Evolutionary conservation across 2,888 invertebrate genomes (phyloP).

Genomic region (Drosophila infuscata): DNA sequence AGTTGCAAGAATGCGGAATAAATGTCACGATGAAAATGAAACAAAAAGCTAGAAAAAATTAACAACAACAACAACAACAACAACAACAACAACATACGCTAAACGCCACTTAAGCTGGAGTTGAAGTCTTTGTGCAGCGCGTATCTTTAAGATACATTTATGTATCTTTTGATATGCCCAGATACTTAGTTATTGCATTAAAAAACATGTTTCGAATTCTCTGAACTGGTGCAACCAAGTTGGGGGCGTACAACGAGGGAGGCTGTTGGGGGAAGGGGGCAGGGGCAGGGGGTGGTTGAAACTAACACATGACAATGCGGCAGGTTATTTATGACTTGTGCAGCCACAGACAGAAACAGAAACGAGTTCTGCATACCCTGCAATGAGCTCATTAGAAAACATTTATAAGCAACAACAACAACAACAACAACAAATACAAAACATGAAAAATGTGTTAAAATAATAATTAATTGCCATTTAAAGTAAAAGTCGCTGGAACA

Average conservation of each 20-base stretch:
- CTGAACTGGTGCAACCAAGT: slow-evolving; percentile 42
- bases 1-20: slow-evolving; percentile 80
- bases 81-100: not conserved
- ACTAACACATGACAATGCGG: slow-evolving; percentile 25
- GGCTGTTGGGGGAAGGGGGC: no score
- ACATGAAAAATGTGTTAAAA: slow-evolving; percentile 38
- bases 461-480: slow-evolving; percentile 67
- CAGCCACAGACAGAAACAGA: slow-evolving; percentile 38
- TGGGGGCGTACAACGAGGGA: slow-evolving; percentile 32
- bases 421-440: not conserved
- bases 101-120: slow-evolving; percentile 29
- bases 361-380: slow-evolving; percentile 40
- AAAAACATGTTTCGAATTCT: slow-evolving; percentile 40
- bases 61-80: slow-evolving; percentile 10
- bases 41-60: slow-evolving; percentile 31
- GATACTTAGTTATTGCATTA: slow-evolving; percentile 55
- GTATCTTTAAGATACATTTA: slow-evolving; percentile 60
- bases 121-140: slow-evolving; percentile 39
- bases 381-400: slow-evolving; percentile 40
- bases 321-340: slow-evolving; percentile 40
- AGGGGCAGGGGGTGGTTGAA: not conserved
- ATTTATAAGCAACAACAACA: slow-evolving; percentile 3
- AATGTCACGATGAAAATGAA: slow-evolving; percentile 70
- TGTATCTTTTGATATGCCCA: slow-evolving; percentile 36
- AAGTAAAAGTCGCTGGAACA: slow-evolving; percentile 26